These are phyloP conservation scores for Microcebus tavaratra DNA, from an alignment of 2,113 vertebrate species.

Conservation along the genomic window DNA sequence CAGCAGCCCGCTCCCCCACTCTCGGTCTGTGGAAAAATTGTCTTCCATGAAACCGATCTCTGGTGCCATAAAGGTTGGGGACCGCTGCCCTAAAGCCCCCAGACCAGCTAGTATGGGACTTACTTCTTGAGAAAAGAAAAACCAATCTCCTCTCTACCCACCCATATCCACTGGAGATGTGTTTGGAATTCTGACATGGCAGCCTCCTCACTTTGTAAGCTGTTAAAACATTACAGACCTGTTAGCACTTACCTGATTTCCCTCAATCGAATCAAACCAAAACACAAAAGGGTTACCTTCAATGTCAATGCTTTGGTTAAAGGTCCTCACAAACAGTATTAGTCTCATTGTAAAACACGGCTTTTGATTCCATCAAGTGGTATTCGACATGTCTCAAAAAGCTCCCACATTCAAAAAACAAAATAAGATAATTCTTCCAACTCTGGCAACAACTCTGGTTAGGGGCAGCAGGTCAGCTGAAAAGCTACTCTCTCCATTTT, in stretches of 20 bases:
- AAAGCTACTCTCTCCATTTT: not conserved
- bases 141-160: not conserved
- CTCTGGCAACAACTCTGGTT: not conserved
- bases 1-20: no score
- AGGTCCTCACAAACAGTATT: not conserved
- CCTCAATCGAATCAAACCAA: not conserved
- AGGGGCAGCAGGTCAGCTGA: not conserved
- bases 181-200: not conserved
- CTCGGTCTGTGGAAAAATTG: no score
- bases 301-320: not conserved
- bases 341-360: not conserved
- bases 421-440: not conserved
- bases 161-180: not conserved
- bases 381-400: not conserved
- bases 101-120: not conserved
- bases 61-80: no score
- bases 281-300: not conserved
- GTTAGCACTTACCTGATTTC: not conserved
- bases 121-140: not conserved
- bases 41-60: no score
- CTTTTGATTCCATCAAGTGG: not conserved
- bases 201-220: not conserved
- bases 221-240: not conserved
- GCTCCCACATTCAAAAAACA: not conserved
- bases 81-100: not conserved